Percentiles rank a stretch among this genome's conserved stretches.
These are phyloP conservation scores for Meganola albula DNA, from an alignment of 2,888 invertebrate genomes.

Conservation along the genomic window DNA sequence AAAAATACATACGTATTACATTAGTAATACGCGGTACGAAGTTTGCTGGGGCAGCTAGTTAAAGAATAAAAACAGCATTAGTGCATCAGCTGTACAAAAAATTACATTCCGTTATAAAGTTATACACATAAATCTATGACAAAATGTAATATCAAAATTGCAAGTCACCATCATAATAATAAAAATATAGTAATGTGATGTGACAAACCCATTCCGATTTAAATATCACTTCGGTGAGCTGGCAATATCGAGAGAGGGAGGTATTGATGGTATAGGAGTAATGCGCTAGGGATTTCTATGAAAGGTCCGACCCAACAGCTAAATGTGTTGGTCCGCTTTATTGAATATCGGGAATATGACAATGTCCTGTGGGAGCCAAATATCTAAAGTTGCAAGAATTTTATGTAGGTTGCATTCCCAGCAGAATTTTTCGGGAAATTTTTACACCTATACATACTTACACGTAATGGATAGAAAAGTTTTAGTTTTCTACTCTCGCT, in stretches of 20 bases:
- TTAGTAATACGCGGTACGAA: too few species aligned
- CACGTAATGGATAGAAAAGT: constrained; percentile 46
- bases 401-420: constrained; percentile 52
- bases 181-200: too few species aligned
- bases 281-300: constrained; percentile 53
- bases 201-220: constrained; percentile 41
- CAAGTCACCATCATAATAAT: too few species aligned
- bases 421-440: constrained; percentile 44
- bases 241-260: constrained; percentile 33
- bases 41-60: too few species aligned
- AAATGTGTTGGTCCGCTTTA: constrained; percentile 67
- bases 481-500: constrained; percentile 19
- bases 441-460: constrained; percentile 44
- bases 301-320: constrained; percentile 52
- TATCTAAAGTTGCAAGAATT: constrained; percentile 41
- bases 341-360: constrained; percentile 67
- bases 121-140: too few species aligned
- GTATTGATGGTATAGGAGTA: constrained; percentile 37
- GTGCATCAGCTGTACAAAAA: too few species aligned
- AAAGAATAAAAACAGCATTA: too few species aligned
- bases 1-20: too few species aligned
- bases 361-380: constrained; percentile 48
- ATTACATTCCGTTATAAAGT: too few species aligned
- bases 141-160: too few species aligned
- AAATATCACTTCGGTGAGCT: constrained; percentile 41